These are phyloP conservation scores for Phaethornis superciliosus DNA, from an alignment of 2,113 vertebrate genomes.

Conservation along the genomic window DNA sequence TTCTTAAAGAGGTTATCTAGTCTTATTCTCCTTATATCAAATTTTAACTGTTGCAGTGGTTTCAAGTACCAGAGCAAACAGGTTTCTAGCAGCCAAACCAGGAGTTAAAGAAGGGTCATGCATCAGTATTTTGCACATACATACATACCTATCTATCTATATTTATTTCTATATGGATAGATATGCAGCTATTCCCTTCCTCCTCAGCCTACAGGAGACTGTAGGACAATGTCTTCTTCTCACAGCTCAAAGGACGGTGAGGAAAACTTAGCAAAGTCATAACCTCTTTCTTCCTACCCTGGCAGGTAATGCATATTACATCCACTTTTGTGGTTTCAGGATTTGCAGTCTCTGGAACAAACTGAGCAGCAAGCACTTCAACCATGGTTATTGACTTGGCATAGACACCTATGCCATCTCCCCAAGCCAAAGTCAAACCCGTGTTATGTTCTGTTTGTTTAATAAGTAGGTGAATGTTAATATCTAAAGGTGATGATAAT, in stretches of 20 bases:
- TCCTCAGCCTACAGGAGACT: slow-evolving; percentile 47
- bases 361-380: slow-evolving; percentile 65
- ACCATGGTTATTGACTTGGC: slow-evolving; percentile 44
- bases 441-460: neutral
- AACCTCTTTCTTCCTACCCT: slow-evolving; percentile 67
- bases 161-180: slow-evolving; percentile 48
- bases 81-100: neutral
- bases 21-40: neutral
- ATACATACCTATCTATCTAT: slow-evolving; percentile 72
- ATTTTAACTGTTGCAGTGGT: neutral
- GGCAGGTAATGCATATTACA: slow-evolving; percentile 51
- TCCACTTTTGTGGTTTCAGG: slow-evolving; percentile 55
- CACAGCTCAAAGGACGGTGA: neutral
- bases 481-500: neutral
- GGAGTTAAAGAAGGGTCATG: neutral
- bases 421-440: neutral
- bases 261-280: slow-evolving; percentile 38
- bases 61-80: neutral
- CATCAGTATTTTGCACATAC: slow-evolving; percentile 37
- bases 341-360: slow-evolving; percentile 61
- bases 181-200: slow-evolving; percentile 46
- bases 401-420: neutral
- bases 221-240: slow-evolving; percentile 27
- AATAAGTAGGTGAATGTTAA: neutral
- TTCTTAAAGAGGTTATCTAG: neutral